These are phyloP conservation scores for Eurypyga helias DNA, from an alignment of 2,113 vertebrate species.

Conservation along the genomic window DNA sequence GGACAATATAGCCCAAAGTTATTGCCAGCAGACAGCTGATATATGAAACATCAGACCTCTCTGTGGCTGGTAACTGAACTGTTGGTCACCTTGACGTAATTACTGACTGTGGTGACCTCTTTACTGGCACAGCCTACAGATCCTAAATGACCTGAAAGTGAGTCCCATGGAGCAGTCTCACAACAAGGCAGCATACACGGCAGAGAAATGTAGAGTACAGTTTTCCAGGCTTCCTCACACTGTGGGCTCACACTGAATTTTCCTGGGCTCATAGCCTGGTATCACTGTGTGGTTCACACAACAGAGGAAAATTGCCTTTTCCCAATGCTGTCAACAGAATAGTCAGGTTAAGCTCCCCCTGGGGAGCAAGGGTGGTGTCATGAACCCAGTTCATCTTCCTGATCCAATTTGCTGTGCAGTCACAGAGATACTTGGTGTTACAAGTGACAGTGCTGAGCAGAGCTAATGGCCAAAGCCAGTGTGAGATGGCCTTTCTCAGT, in stretches of 20 bases:
- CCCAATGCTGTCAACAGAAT: neutral
- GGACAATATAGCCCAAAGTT: neutral
- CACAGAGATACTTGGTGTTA: neutral
- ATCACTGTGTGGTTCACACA: neutral
- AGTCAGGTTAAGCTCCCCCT: neutral
- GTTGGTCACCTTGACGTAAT: neutral
- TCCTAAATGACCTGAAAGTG: neutral
- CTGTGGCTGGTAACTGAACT: neutral
- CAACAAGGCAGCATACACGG: neutral
- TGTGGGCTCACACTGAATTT: neutral
- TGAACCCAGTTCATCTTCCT: neutral
- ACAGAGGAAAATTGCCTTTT: neutral
- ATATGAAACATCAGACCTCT: neutral
- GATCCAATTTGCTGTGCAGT: neutral
- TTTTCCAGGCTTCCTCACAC: neutral
- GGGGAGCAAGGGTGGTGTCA: neutral
- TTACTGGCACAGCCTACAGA: neutral
- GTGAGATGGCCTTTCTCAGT: neutral
- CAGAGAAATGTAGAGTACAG: neutral
- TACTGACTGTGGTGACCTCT: neutral
- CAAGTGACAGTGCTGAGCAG: neutral
- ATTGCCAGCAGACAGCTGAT: neutral
- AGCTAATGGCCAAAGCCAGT: neutral
- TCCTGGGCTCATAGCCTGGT: neutral
- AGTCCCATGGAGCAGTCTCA: neutral